Base-by-base conservation (phyloP, 2,888 invertebrate species). In the Thereva unica region DNA sequence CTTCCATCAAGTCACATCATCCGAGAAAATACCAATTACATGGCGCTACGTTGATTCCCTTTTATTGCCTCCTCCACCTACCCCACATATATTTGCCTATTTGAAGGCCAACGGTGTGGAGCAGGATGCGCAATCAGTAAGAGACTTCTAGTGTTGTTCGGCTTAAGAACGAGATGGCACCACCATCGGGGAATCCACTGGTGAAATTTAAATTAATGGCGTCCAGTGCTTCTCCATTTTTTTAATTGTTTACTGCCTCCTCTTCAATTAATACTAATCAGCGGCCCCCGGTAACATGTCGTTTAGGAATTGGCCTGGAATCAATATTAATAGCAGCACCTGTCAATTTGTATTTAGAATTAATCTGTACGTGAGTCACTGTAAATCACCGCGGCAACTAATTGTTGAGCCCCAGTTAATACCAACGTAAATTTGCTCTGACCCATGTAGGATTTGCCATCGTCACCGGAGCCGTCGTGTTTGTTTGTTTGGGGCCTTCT, bases 1-100 rank as follows among this genome's bases (percentile, higher is more conserved):
- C 66, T 68, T 67, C 64, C 64, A 67, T 68, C 66, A 68, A 68
- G 59, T 68, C 66, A 69, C 64, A 69, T 69, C 69, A 69, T 69
- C 69, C 67, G 69, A 69, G 55, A 67, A 69, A 69, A 69, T 69
- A 69, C 69, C 69, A 69, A 69, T 69, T 69, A 69, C 56, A 61
- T 69, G 61, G 69, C 67, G 63, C 69, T 65, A 69, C 65, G 67
- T 67, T 67, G 69, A 69, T 67, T 67, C 69, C 52, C 54, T 69
- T 69, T 69, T 69, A 67, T 67, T 69, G 59, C 61, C 49, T 66
- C 59, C 61, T 55, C 54, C 49, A 63, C 49, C 61, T 63, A 56
- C 56, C 49, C 41, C 23, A 23, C 23, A 23, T 23, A 2, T 23
- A 23, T 23, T 23, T 23, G 23, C 23, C 23, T 23, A 23, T 23